Base-by-base conservation (phyloP, 2,113 vertebrate species). In the Pandion haliaetus region DNA sequence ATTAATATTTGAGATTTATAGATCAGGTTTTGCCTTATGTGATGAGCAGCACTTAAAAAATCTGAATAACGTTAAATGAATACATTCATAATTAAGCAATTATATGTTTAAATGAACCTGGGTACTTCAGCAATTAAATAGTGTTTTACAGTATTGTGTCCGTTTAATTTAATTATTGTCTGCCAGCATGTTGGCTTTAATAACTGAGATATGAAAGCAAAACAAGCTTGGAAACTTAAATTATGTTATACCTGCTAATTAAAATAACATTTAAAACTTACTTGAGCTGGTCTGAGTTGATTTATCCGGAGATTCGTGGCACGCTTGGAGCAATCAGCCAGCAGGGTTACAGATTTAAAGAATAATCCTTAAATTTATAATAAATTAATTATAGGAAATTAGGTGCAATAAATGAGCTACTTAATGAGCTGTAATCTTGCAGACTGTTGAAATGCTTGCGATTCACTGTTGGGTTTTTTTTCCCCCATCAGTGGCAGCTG, bases 261-360 rank as follows among this genome's bases (percentile, higher is more conserved):
- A 57, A 50, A 71, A 44, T 8, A 55, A 10, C 4, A 3, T 38
- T 61, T 61, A 20, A 69, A 71, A 40, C 62, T 25, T 28, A 12
- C 3, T 44, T 14, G 57, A 49, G 62, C n/a, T 13, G 5, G 42
- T 42, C 7, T 0, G 17, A 9, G 47, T 23, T 38, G 38, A 28
- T 71, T 78, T 50, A 32, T 61, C 45, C 12, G 0, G 71, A 38
- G 40, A 14, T 23, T 21, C 1, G 5, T 1, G 10, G 23, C 2
- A 5, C 1, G 1, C 25, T 44, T 6, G 40, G 31, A 29, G 42
- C 5, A 1, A 8, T 50, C 71, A 17, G 12, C 47, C 28, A 7
- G 18, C 55, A 7, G 69, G 38, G 20, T 36, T 49, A 13, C 3
- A 5, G 45, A 7, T 38, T 47, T 40, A 24, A 29, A 40, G 25